phyloP scores from a whole-genome alignment of 2,888 invertebrate species.

The Oxycera nigricornis region DNA sequence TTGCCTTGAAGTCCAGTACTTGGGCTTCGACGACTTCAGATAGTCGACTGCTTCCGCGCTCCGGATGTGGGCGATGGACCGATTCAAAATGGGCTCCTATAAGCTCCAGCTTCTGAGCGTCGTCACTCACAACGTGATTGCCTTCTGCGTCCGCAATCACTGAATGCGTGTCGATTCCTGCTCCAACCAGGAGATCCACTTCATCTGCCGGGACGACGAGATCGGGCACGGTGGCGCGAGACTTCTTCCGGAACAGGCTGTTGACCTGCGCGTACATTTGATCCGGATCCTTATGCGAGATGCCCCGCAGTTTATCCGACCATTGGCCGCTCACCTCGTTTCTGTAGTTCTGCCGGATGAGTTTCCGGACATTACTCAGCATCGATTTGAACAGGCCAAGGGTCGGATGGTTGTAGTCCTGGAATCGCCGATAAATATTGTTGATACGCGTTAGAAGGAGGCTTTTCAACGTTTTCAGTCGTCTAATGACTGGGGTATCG shows the following conservation, averaged over 20 bases:
- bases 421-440: conserved; percentile 17
- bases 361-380: not conserved
- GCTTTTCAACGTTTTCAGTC: conserved; percentile 13
- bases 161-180: no score
- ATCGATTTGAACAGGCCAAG: not conserved
- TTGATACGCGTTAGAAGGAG: not conserved
- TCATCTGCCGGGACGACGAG: not conserved
- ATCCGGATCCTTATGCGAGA: not conserved
- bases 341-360: not conserved
- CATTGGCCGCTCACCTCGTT: conserved; percentile 1
- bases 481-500: not conserved
- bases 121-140: no score
- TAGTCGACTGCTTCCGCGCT: no score
- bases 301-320: not conserved
- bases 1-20: not conserved
- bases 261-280: not conserved
- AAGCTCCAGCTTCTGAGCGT: no score
- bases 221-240: not conserved
- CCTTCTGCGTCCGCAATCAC: no score
- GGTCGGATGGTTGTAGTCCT: conserved; percentile 10
- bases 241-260: not conserved
- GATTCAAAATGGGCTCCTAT: no score
- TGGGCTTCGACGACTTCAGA: not conserved
- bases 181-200: not conserved
- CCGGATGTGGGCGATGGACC: no score